Evolutionary conservation across 2,888 invertebrate genomes (phyloP), one percentile per base, ranked within the genome.

Genomic region (Onthophagus sagittarius): DNA sequence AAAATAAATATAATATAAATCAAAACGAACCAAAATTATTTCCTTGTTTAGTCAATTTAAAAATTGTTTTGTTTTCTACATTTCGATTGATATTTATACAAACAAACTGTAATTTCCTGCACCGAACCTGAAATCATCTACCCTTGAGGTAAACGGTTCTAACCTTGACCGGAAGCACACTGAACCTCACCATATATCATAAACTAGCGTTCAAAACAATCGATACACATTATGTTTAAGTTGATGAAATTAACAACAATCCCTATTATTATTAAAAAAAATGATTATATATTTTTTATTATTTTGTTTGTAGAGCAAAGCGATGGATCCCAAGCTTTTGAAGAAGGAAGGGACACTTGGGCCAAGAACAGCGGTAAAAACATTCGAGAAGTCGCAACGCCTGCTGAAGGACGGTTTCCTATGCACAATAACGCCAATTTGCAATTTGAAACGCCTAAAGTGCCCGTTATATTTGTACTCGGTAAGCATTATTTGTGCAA

Each of bases 391-490:
- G 82, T 87, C 75, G 85, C 88, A 78, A 92, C 92, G 71, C 92
- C 93, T 67, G 89, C 91, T 63, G 89, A 90, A 77, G 91, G 91
- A 76, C 89, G 88, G 80, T 92, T 93, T 83, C 93, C 92, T 75
- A 91, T 93, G 90, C 93, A 92, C 85, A 94, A 94, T 86, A 89
- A 89, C 77, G 92, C 93, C 81, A 91, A 92, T 80, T 91, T 95
- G 86, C 93, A 93, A 85, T 95, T 95, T 85, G 94, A 95, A 86
- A 89, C 93, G 77, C 95, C 95, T 70, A 92, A 90, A 84, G 94
- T 94, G 81, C 95, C 95, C 74, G 94, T 96, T 84, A 93, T 96
- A 88, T 95, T 95, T 86, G 91, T 96, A 78, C 89, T 95, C 85
- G 95, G 94, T 93, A 84, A 87, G 88, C 76, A 23, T 53, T 9